Evolutionary conservation across 30 jellyfish, hydroid and myxozoan genomes (phyloP), one percentile per base, ranked within the genome.

Genomic region (Cassiopea andromeda): DNA sequence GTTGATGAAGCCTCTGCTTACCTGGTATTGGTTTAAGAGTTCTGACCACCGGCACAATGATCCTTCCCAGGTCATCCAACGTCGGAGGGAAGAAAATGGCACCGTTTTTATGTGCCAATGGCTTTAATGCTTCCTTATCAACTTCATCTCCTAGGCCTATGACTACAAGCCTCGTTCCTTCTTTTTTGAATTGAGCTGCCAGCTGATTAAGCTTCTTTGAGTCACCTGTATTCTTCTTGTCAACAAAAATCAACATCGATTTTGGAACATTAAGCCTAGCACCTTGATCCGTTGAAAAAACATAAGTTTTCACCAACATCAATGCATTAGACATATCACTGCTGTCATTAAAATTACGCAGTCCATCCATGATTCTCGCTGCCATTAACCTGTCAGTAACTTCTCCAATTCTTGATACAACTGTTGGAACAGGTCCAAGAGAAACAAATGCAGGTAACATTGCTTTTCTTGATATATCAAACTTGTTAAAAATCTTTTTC

Each of bases 31-130:
- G 38, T 27, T 47, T 60, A 10, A 92, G 48, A 4, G 96, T 97
- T 58, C 64, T 87, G 0, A 73, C 72, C 0, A 92, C 91, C 1
- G 99, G 98, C 61, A 77, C 54, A 6, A 92, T 61, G 48, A 93
- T 54, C 17, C 57, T 80, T 18, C 84, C 87, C 70, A 96, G 44
- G 49, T 89, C 92, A 43, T 80, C 97, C 19, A 91, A 70, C 72
- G 74, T 72, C 71, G 97, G 97, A 12, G 99, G 97, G 84, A 96
- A 96, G 97, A 96, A 96, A n/a, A 83, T 75, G 0, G 90, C 95
- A 9, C 92, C 92, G n/a, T 88, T 84, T 19, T 75, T 64, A 48
- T 71, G 82, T 14, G 89, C 85, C 74, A 93, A 50, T 4, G 90
- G 67, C 43, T 73, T 78, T 73, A 93, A 61, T 1, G 81, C 93